Conservation (phyloP, 1,140 invertebrate genomes). For the Diorhabda sublineata region DNA sequence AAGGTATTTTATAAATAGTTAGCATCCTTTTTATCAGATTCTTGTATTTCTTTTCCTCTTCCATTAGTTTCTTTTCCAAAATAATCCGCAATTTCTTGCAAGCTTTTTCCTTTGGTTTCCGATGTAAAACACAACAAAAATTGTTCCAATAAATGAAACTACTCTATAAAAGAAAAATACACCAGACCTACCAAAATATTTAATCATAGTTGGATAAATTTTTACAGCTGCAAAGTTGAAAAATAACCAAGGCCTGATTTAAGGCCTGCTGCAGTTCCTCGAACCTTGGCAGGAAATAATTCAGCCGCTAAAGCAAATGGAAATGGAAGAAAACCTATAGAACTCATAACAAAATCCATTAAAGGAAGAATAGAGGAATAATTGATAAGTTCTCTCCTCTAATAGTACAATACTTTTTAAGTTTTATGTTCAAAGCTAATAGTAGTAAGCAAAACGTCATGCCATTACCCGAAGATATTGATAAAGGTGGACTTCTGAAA, state of each 20-base stretch:
- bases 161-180: constrained; percentile 69
- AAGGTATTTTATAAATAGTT: too few species aligned
- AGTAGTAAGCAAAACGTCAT: constrained; percentile 59
- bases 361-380: constrained; percentile 54
- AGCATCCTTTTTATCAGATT: background rate
- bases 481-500: constrained; percentile 55
- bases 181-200: constrained; percentile 54
- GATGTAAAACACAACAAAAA: constrained; percentile 70
- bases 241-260: constrained; percentile 64
- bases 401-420: constrained; percentile 38
- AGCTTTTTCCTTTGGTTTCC: constrained; percentile 73
- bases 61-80: constrained; percentile 42
- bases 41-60: background rate
- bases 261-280: constrained; percentile 63
- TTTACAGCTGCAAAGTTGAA: constrained; percentile 73
- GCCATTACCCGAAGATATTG: constrained; percentile 57
- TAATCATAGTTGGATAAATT: constrained; percentile 60
- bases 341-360: constrained; percentile 58
- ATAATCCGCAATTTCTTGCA: constrained; percentile 67
- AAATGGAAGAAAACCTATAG: constrained; percentile 59
- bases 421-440: constrained; percentile 50
- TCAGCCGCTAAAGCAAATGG: constrained; percentile 77
- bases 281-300: constrained; percentile 62
- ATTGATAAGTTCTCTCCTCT: constrained; percentile 35
- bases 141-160: constrained; percentile 60